Percentiles rank a stretch among this genome's conserved stretches.
These are phyloP conservation scores for Schizotus pectinicornis DNA, from an alignment of 2,888 invertebrate genomes.

Conservation along the genomic window DNA sequence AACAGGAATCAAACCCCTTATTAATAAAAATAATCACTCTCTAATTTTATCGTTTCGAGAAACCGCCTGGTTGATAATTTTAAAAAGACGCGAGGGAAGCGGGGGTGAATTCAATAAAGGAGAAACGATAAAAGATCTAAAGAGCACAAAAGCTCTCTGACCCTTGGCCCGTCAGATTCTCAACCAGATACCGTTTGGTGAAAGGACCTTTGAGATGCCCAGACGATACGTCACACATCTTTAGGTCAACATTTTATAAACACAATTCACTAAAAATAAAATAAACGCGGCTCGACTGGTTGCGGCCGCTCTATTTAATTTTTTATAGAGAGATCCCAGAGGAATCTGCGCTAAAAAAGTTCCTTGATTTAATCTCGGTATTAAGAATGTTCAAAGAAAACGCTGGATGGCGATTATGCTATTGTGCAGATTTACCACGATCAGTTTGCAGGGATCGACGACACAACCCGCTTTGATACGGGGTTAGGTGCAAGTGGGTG, in stretches of 20 bases:
- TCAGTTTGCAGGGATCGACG: constrained; percentile 18
- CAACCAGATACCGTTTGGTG: constrained; percentile 41
- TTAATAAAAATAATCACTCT: constrained; percentile 5
- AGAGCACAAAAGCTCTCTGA: constrained; percentile 40
- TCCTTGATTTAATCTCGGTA: constrained; percentile 24
- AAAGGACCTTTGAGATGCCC: constrained; percentile 40
- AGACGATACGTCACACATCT: constrained; percentile 39
- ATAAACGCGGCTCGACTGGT: constrained; percentile 16
- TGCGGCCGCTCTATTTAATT: constrained; percentile 22
- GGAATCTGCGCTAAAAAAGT: constrained; percentile 12
- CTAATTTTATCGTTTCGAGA: not conserved
- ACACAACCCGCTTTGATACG: too few species aligned
- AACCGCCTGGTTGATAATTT: not conserved
- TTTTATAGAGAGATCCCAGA: constrained; percentile 12
- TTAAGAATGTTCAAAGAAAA: constrained; percentile 4
- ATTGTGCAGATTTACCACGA: constrained; percentile 17
- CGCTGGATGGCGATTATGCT: not conserved
- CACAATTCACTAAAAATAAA: constrained; percentile 22
- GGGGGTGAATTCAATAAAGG: constrained; percentile 14
- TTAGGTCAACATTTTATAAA: constrained; percentile 27
- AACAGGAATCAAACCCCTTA: not conserved
- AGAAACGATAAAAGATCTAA: constrained; percentile 30
- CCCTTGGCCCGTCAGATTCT: constrained; percentile 49
- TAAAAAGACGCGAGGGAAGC: not conserved
- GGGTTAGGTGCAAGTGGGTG: too few species aligned